These are phyloP conservation scores for Xiphorhynchus erythropygius DNA, from an alignment of 2,797 vertebrate genomes.

Conservation along the genomic window DNA sequence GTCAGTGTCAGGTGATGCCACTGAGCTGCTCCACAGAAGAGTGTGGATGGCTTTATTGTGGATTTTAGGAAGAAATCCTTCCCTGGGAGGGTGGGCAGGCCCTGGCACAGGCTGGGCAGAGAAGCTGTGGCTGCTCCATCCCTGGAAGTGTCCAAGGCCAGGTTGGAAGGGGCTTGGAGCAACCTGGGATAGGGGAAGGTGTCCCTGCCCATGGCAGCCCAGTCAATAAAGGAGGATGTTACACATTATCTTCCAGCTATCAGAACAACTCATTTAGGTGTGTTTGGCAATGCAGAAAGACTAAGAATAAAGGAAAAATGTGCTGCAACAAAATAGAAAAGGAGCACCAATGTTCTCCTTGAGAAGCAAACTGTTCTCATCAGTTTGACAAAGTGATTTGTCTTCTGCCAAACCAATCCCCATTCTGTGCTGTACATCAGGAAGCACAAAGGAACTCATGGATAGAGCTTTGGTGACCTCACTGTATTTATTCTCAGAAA, in stretches of 20 bases:
- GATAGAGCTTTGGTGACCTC: not conserved
- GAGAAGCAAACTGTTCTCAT: not conserved
- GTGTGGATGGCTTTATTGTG: not conserved
- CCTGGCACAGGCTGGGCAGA: not conserved
- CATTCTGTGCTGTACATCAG: not conserved
- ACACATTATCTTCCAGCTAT: not conserved
- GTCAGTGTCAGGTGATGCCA: not conserved
- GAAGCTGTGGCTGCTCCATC: not conserved
- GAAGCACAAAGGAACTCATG: not conserved
- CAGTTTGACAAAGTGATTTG: not conserved
- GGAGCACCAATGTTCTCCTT: not conserved
- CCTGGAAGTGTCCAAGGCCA: not conserved
- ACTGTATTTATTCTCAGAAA: not conserved
- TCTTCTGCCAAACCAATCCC: not conserved
- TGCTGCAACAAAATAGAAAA: not conserved
- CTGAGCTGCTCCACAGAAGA: not conserved
- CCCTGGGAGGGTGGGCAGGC: not conserved
- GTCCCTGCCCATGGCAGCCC: not conserved
- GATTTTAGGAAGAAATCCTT: not conserved
- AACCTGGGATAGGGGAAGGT: rapidly evolving
- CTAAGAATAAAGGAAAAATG: slow-evolving; percentile 15
- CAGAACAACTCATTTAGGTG: not conserved
- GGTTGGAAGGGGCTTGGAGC: rapidly evolving
- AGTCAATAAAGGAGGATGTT: not conserved
- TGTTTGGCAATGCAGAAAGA: not conserved